These are phyloP conservation scores for Protonibea diacanthus DNA, from an alignment of 2,797 vertebrate species.

Conservation along the genomic window DNA sequence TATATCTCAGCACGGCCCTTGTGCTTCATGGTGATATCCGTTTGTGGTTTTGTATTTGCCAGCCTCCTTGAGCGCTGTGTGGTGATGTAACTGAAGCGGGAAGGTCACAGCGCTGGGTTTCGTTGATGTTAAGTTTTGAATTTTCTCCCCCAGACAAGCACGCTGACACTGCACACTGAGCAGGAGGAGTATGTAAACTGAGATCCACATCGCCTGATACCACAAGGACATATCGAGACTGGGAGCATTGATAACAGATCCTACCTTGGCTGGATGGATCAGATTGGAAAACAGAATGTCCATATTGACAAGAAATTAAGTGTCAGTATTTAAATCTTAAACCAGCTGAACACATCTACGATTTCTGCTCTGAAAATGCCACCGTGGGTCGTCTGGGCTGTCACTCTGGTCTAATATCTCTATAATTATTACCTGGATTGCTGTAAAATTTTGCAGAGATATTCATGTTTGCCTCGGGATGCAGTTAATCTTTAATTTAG, in stretches of 20 bases:
- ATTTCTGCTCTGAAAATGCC: background rate
- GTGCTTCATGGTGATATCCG: slow-evolving; percentile 43
- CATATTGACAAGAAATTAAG: background rate
- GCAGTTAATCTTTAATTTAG: background rate
- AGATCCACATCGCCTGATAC: slow-evolving; percentile 72
- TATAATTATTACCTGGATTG: background rate
- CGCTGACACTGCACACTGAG: slow-evolving; percentile 78
- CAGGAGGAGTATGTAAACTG: slow-evolving; percentile 75
- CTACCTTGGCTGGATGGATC: background rate
- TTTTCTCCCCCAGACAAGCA: slow-evolving; percentile 73
- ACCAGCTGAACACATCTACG: background rate
- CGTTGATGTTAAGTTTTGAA: slow-evolving; percentile 71
- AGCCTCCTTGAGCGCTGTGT: slow-evolving; percentile 28
- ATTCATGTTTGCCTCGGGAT: too few species aligned
- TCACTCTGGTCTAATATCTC: background rate
- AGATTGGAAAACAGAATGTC: slow-evolving; percentile 1
- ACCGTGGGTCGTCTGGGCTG: background rate
- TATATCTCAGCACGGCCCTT: slow-evolving; percentile 42
- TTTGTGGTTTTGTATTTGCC: slow-evolving; percentile 67
- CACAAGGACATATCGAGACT: slow-evolving; percentile 71
- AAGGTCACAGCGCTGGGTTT: slow-evolving; percentile 72
- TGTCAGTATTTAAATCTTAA: background rate
- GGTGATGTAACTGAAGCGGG: slow-evolving; percentile 71
- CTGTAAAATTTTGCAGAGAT: background rate
- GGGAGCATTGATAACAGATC: slow-evolving; percentile 19